Conservation (phyloP, 2,888 invertebrate species). For the Conomelus anceps region DNA sequence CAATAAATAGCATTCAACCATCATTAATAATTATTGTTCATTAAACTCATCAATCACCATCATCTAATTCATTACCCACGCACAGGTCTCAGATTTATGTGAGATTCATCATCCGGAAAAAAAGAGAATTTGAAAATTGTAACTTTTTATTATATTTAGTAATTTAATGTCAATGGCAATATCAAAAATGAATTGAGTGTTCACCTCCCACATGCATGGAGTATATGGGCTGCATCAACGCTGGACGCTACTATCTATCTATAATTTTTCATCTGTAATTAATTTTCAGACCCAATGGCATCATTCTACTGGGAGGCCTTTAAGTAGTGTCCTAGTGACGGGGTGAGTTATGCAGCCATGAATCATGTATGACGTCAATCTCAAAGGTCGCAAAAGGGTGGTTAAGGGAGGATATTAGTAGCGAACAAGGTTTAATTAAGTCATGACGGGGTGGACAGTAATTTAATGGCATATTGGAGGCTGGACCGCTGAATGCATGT, state of each 20-base stretch:
- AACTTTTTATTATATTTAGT: too few relatives aligned
- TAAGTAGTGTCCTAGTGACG: neutral
- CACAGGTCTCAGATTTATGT: too few relatives aligned
- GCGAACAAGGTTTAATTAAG: neutral
- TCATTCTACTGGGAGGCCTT: neutral
- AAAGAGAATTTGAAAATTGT: too few relatives aligned
- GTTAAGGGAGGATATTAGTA: neutral
- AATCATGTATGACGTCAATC: neutral
- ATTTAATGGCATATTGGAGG: neutral
- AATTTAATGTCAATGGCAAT: too few relatives aligned
- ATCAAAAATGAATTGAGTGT: too few relatives aligned
- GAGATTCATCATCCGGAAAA: too few relatives aligned
- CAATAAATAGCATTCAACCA: too few relatives aligned
- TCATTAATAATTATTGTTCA: too few relatives aligned
- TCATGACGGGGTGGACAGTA: neutral
- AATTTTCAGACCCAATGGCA: neutral
- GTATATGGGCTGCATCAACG: neutral
- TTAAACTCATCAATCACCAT: too few relatives aligned
- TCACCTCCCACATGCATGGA: neutral
- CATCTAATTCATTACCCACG: too few relatives aligned
- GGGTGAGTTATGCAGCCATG: neutral
- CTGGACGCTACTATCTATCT: neutral
- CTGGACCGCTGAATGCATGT: neutral
- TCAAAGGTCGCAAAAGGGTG: neutral
- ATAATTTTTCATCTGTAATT: neutral